Evolutionary conservation across 2,113 vertebrate species (phyloP).

Genomic region (Haemorhous mexicanus): DNA sequence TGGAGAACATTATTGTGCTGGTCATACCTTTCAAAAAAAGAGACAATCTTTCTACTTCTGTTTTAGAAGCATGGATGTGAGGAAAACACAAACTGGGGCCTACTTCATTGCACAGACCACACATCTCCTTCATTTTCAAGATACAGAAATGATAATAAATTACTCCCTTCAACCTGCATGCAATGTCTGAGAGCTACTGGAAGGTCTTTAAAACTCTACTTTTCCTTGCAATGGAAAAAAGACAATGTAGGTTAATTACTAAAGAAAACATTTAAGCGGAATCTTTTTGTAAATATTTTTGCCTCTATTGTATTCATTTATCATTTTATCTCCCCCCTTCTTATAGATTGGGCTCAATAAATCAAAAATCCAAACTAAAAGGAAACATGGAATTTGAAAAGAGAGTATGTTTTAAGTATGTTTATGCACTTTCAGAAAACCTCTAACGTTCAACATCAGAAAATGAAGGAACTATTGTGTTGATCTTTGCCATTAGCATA

Average conservation of each 20-base stretch:
- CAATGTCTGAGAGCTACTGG: neutral
- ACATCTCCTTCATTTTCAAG: neutral
- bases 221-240: neutral
- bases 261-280: neutral
- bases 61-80: neutral
- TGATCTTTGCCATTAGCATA: neutral
- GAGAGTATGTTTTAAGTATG: neutral
- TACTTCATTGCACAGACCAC: neutral
- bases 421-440: neutral
- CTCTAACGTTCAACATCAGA: neutral
- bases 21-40: neutral
- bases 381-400: neutral
- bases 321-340: conserved; percentile 39
- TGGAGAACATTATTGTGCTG: neutral
- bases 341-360: conserved; percentile 31
- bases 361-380: neutral
- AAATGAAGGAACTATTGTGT: neutral
- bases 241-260: neutral
- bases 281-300: conserved; percentile 37
- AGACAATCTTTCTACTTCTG: neutral
- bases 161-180: neutral
- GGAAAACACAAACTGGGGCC: neutral
- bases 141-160: neutral
- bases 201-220: neutral
- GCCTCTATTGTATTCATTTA: conserved; percentile 38